A percentile compares a stretch with the other conserved stretches of the same genome.
Evolutionary conservation across 2,797 vertebrate species (phyloP).

Genomic region (Etheostoma nigrum): DNA sequence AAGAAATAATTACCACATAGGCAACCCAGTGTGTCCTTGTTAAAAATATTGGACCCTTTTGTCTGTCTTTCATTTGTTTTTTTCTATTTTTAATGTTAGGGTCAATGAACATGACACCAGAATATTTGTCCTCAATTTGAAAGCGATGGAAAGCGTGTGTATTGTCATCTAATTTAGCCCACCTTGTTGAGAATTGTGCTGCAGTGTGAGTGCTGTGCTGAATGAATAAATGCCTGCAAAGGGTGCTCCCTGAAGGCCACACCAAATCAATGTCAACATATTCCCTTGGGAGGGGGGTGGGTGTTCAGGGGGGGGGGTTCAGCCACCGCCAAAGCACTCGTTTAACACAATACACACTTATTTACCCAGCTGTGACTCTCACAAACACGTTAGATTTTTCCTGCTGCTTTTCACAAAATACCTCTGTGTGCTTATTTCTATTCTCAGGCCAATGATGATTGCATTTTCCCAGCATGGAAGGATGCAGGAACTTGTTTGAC

Average conservation of each 20-base stretch:
- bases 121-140: conserved; percentile 16
- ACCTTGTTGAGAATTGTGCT: conserved; percentile 38
- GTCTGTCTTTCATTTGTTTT: conserved; percentile 3
- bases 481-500: conserved; percentile 31
- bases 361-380: conserved; percentile 57
- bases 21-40: conserved; percentile 1
- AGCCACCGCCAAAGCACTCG: conserved; percentile 29
- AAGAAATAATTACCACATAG: conserved; percentile 19
- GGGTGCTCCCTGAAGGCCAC: conserved; percentile 56
- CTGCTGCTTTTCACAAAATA: conserved; percentile 57
- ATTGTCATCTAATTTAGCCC: conserved; percentile 24
- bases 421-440: conserved; percentile 24
- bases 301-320: conserved; percentile 16
- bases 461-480: conserved; percentile 53
- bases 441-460: conserved; percentile 43
- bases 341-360: conserved; percentile 62
- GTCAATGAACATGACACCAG: conserved; percentile 24
- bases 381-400: conserved; percentile 54
- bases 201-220: conserved; percentile 46
- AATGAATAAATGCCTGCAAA: conserved; percentile 61
- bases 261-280: conserved; percentile 71
- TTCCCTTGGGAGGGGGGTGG: conserved; percentile 12
- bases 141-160: conserved; percentile 24
- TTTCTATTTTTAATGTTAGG: neutral
- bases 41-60: neutral